A percentile compares a stretch with the other conserved stretches of the same genome.
Evolutionary conservation across 2,113 vertebrate species (phyloP).

Genomic region (Laterallus jamaicensis): DNA sequence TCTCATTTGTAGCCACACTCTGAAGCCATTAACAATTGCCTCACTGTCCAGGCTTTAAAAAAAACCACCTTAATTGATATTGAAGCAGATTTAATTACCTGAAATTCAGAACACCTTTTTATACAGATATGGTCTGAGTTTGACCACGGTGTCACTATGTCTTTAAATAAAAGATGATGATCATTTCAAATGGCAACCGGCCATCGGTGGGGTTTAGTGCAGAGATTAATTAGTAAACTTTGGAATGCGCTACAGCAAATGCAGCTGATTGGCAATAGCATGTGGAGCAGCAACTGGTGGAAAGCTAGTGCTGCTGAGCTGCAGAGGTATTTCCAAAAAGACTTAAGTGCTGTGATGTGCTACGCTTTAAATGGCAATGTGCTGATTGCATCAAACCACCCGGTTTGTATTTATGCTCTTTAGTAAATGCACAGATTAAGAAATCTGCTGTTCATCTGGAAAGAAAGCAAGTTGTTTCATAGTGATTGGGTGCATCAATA

Average conservation of each 20-base stretch:
- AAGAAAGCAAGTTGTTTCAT: not conserved
- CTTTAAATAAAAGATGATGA: conserved; percentile 66
- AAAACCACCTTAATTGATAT: not conserved
- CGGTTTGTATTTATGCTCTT: not conserved
- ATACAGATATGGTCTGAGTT: conserved; percentile 1
- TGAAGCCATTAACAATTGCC: not conserved
- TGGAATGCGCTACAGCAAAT: conserved; percentile 75
- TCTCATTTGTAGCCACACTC: not conserved
- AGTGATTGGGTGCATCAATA: not conserved
- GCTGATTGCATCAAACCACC: conserved; percentile 37
- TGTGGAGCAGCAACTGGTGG: conserved; percentile 83
- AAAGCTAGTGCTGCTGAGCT: conserved; percentile 49
- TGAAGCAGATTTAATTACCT: not conserved
- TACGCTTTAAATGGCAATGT: conserved; percentile 48
- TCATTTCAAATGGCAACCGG: conserved; percentile 46
- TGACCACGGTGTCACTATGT: conserved; percentile 22
- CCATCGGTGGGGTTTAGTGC: conserved; percentile 58
- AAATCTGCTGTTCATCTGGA: not conserved
- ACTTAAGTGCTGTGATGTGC: conserved; percentile 66
- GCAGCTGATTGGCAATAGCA: conserved; percentile 87
- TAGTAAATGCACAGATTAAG: not conserved
- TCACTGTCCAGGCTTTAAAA: not conserved
- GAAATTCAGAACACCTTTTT: not conserved
- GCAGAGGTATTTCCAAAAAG: conserved; percentile 73
- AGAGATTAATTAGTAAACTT: conserved; percentile 80